phyloP scores from a whole-genome alignment of 2,888 invertebrate genomes.

The Morpho achilles region DNA sequence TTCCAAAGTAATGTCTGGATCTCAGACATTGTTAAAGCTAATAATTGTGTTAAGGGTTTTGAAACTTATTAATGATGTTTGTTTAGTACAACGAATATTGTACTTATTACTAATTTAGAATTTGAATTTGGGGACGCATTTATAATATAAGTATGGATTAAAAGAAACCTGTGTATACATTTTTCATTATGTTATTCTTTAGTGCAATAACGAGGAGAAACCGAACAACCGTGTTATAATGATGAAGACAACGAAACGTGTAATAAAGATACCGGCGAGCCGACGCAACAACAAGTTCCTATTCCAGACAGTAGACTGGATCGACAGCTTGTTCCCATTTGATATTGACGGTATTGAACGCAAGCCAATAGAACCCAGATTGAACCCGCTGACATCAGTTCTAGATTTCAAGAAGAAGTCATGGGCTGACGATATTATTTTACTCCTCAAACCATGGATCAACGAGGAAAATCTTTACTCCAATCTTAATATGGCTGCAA shows the following conservation, averaged over 20 bases:
- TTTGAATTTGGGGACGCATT: too few species aligned
- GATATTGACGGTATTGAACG: slow-evolving; percentile 50
- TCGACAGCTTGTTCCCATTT: slow-evolving; percentile 66
- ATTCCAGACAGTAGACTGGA: slow-evolving; percentile 59
- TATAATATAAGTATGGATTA: too few species aligned
- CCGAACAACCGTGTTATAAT: slow-evolving; percentile 81
- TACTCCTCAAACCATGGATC: slow-evolving; percentile 59
- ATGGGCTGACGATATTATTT: slow-evolving; percentile 62
- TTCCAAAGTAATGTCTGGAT: too few species aligned
- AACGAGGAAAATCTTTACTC: slow-evolving; percentile 44
- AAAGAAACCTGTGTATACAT: too few species aligned
- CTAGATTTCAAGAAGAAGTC: slow-evolving; percentile 58
- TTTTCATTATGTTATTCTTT: slow-evolving; percentile 15
- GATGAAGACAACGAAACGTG: slow-evolving; percentile 85
- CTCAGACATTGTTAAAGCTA: too few species aligned
- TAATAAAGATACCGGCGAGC: slow-evolving; percentile 82
- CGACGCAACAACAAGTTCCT: slow-evolving; percentile 56
- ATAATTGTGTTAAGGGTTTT: too few species aligned
- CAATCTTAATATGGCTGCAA: slow-evolving; percentile 64
- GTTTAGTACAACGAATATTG: too few species aligned
- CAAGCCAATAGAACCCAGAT: slow-evolving; percentile 46
- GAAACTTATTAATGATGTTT: too few species aligned
- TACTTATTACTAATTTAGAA: too few species aligned
- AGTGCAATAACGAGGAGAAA: slow-evolving; percentile 78
- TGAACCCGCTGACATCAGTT: slow-evolving; percentile 51